Base-by-base conservation (phyloP, 1,140 invertebrate species). In the Drosophila baimaii region DNA sequence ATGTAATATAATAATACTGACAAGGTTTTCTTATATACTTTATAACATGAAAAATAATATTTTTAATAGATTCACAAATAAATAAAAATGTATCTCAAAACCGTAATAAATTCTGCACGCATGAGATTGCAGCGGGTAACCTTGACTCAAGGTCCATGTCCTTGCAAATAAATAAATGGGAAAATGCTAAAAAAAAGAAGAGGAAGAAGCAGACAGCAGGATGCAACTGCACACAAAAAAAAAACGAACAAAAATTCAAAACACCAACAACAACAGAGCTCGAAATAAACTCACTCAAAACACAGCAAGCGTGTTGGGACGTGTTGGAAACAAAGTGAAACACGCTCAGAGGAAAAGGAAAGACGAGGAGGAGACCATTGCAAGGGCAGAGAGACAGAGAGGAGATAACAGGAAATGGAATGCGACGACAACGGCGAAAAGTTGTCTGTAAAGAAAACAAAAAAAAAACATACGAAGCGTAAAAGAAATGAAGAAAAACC, bases 341-440 rank as follows among this genome's bases (percentile, higher is more conserved):
- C 84, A 86, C 58, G 39, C 82, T 81, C 81, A 78, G 31, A 77
- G 35, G 78, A 77, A 70, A 51, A 29, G 19, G 44, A 31, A 49
- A 7, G 51, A 31, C 21, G 31, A 23, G 49, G 58, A 44, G 59
- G 35, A 37, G 43, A 68, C 43, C 43, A 37, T 31, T 5, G 59
- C 29, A 54, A 27, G 47, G 44, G 61, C 35, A 47, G 58, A 41
- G 69, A 37, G 68, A 58, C 44, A 62, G 64, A 75, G 79, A 74
- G 74, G 57, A 77, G 58, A 73, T 61, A 55, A 75, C 63, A 84
- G 77, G 76, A 84, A 88, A 84, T 65, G 66, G 76, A 78, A 89
- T 74, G 84, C 86, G 84, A 90, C 80, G 81, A 89, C 84, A 90
- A 89, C 84, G 74, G 78, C 77, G 85, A 90, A 90, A 89, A 90